Percentiles rank a stretch among this genome's conserved stretches.
Evolutionary conservation across 2,113 vertebrate genomes (phyloP).

Genomic region (Dipodomys stephensi): DNA sequence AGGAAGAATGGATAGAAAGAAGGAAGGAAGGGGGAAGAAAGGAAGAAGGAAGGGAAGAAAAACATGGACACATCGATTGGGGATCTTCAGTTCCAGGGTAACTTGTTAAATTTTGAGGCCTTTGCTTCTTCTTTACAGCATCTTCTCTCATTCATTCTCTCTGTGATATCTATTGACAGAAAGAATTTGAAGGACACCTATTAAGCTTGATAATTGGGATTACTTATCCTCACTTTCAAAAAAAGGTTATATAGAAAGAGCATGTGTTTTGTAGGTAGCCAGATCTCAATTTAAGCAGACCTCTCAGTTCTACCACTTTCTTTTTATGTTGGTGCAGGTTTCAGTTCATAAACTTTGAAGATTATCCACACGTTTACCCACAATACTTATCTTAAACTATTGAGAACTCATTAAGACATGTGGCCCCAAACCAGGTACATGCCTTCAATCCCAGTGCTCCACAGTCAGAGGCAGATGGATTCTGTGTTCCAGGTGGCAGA

Average conservation of each 20-base stretch:
- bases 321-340: background rate
- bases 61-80: no score
- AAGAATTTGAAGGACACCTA: background rate
- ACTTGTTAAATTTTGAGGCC: background rate
- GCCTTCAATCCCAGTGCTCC: no score
- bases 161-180: background rate
- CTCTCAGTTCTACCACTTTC: background rate
- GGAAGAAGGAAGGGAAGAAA: no score
- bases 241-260: background rate
- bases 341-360: constrained; percentile 34
- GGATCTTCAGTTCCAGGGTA: background rate
- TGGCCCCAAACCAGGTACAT: constrained; percentile 70
- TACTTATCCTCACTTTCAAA: background rate
- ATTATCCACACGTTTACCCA: constrained; percentile 81
- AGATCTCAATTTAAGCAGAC: background rate
- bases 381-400: constrained; percentile 79
- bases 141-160: background rate
- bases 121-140: background rate
- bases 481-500: no score
- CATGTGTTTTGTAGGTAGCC: background rate
- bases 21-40: no score
- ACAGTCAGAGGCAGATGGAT: no score
- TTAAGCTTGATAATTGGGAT: background rate
- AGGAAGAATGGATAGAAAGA: no score
- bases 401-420: constrained; percentile 83